Base-by-base conservation (phyloP, 2,797 vertebrate species). In the Psittacula derbiana region DNA sequence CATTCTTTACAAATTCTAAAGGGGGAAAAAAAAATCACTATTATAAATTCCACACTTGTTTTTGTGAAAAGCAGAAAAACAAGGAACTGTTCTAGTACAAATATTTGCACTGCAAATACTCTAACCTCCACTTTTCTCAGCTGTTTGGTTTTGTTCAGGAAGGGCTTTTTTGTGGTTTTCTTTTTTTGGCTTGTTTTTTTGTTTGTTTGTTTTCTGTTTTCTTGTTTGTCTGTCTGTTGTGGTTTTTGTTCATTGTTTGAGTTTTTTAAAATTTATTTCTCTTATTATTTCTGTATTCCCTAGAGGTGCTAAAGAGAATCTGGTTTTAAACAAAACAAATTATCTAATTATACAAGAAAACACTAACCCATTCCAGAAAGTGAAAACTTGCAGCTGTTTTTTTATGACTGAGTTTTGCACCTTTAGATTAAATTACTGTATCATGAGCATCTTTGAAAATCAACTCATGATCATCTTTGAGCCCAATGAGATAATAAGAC, bases 201-300 rank as follows among this genome's bases (percentile, higher is more conserved):
- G 8, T 18, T 31, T 49, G 12, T 30, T 52, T 30, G 4, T 43
- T 66, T 47, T 2, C 3, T 33, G 10, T 46, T 52, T 31, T 9
- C 17, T 20, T 12, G 3, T 20, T 31, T 44, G 15, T 11, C 18
- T 52, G 4, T 11, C 28, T 52, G 28, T 5, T 30, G 17, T 30
- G 28, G 17, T 3, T 0, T 21, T 47, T 33, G 10, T 53, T 53
- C 31, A 6, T 23, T 25, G 6, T 3, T 53, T 53, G 3, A 20
- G 2, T 30, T 17, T 67, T 43, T 30, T 10, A 7, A 8, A 15
- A 61, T 46, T 40, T 53, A 18, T 80, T 72, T 50, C 10, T 41
- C 4, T 55, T 80, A 20, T 44, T 80, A 61, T 76, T 88, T 38
- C 17, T 80, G 0, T 75, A 44, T 74, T 72, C 64, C 8, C 36